Conservation (phyloP, 2,888 invertebrate species). For the Cosmopolites sordidus region DNA sequence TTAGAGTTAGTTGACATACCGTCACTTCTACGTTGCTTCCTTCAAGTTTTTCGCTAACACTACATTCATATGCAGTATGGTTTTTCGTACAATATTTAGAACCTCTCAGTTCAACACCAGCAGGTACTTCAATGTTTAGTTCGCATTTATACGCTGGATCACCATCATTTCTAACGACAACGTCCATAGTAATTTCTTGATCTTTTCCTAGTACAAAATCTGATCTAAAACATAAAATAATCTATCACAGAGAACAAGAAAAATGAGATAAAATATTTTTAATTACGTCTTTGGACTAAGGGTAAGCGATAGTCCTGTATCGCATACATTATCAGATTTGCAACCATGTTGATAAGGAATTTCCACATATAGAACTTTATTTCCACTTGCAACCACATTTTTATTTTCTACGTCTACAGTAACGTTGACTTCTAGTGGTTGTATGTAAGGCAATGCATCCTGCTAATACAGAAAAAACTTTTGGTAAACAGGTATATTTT, state of each 20-base stretch:
- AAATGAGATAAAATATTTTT: too few species aligned
- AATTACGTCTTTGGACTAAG: too few species aligned
- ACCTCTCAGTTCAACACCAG: slow-evolving; percentile 19
- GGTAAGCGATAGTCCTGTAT: slow-evolving; percentile 29
- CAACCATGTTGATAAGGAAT: slow-evolving; percentile 33
- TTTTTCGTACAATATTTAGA: slow-evolving; percentile 22
- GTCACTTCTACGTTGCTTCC: slow-evolving; percentile 5
- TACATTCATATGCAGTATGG: slow-evolving; percentile 22
- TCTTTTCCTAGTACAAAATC: slow-evolving; percentile 22
- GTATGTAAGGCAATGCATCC: slow-evolving; percentile 23
- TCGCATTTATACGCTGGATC: slow-evolving; percentile 31
- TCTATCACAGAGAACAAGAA: slow-evolving; percentile 16
- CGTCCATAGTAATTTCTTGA: slow-evolving; percentile 19
- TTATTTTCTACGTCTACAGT: slow-evolving; percentile 8
- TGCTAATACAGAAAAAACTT: too few species aligned
- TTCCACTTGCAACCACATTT: slow-evolving; percentile 27
- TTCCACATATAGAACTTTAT: slow-evolving; percentile 16
- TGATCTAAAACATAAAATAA: slow-evolving; percentile 19
- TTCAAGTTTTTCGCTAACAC: slow-evolving; percentile 11
- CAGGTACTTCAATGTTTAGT: slow-evolving; percentile 21
- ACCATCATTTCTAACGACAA: slow-evolving; percentile 25
- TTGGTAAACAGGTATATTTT: too few species aligned
- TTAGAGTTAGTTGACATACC: slow-evolving; percentile 7
- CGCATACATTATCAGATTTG: slow-evolving; percentile 32
- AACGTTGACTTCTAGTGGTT: slow-evolving; percentile 27